Percentiles rank a stretch among this genome's conserved stretches.
Conservation (phyloP, 2,888 invertebrate genomes). For the Cephalotes varians region DNA sequence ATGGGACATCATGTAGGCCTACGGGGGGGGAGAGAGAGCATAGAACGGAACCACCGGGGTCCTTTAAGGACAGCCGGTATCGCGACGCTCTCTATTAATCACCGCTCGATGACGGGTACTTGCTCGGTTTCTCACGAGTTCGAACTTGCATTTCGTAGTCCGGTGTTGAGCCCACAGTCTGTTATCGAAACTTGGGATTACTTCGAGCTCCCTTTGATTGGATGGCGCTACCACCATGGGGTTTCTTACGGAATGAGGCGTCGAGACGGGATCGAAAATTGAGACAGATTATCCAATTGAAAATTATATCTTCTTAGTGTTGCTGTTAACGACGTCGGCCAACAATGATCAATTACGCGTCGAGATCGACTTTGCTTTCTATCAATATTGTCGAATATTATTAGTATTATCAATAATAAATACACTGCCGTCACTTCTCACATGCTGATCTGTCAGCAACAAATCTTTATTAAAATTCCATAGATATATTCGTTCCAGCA, state of each 20-base stretch:
- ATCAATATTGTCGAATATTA: constrained; percentile 35
- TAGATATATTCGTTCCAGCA: not conserved
- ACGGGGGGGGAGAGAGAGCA: constrained; percentile 30
- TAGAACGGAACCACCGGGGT: constrained; percentile 54
- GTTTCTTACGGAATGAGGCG: constrained; percentile 52
- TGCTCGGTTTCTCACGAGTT: constrained; percentile 74
- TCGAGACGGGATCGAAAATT: constrained; percentile 28
- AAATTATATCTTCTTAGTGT: constrained; percentile 52
- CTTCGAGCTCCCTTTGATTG: constrained; percentile 61
- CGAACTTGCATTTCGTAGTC: constrained; percentile 61
- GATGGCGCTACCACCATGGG: constrained; percentile 56
- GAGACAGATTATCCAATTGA: constrained; percentile 60
- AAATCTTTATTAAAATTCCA: constrained; percentile 35
- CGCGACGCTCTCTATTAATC: constrained; percentile 77
- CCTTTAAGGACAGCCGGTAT: constrained; percentile 72
- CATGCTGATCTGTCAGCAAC: constrained; percentile 20
- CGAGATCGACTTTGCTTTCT: constrained; percentile 27
- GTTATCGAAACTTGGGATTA: constrained; percentile 65
- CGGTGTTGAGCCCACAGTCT: constrained; percentile 48
- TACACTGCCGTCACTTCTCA: constrained; percentile 12
- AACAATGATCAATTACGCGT: constrained; percentile 45
- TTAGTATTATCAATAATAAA: constrained; percentile 44
- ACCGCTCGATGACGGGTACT: constrained; percentile 73
- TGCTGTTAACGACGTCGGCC: constrained; percentile 23
- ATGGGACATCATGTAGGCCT: constrained; percentile 75